A percentile compares a stretch with the other conserved stretches of the same genome.
These are phyloP conservation scores for Notodonta dromedarius DNA, from an alignment of 2,888 invertebrate species.

Conservation along the genomic window DNA sequence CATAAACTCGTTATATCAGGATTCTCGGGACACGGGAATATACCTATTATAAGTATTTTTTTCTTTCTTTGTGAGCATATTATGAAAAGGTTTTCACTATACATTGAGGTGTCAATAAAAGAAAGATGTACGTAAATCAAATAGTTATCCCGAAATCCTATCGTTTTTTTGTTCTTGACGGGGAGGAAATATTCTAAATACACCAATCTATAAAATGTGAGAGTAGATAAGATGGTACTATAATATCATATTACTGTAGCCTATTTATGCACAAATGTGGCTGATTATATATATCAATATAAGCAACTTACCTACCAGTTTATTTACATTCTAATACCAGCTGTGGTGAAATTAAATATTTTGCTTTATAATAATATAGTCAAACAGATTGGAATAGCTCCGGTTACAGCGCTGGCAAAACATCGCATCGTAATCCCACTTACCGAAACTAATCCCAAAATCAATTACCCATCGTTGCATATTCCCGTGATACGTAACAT, in stretches of 20 bases:
- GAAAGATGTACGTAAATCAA: too few relatives aligned
- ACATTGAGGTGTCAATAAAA: neutral
- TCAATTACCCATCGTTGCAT: constrained; percentile 3
- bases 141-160: too few relatives aligned
- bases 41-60: neutral
- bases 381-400: neutral
- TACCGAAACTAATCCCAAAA: neutral
- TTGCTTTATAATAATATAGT: neutral
- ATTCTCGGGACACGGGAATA: neutral
- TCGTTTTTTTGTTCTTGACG: too few relatives aligned
- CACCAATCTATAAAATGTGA: too few relatives aligned
- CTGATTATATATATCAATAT: too few relatives aligned
- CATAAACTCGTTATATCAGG: constrained; percentile 13
- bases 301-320: too few relatives aligned
- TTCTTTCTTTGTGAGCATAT: neutral
- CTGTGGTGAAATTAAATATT: too few relatives aligned
- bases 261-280: too few relatives aligned
- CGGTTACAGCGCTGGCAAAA: neutral
- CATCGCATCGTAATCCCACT: neutral
- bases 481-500: neutral
- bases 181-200: too few relatives aligned
- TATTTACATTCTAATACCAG: too few relatives aligned
- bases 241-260: too few relatives aligned
- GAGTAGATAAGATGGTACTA: too few relatives aligned
- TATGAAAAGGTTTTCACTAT: neutral